Base-by-base conservation (phyloP, 2,797 vertebrate species). In the Nannoperca obscura region DNA sequence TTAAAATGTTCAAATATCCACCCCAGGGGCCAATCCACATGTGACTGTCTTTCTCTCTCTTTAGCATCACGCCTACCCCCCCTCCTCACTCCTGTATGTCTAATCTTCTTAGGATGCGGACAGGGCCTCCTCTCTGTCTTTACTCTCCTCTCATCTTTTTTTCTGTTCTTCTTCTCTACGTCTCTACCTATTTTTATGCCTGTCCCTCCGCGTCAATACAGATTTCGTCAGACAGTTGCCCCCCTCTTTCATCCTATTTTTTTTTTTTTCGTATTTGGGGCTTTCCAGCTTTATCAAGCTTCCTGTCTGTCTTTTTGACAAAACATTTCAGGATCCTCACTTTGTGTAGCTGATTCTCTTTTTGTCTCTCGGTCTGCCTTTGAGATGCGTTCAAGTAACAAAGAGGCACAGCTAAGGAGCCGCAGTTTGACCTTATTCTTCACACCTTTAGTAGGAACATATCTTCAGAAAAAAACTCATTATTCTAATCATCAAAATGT, bases 181-280 rank as follows among this genome's bases (percentile, higher is more conserved):
- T 81, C 89, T 86, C 81, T 53, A 79, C 72, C 75, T 86, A 87
- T 87, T 88, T 88, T 58, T 62, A 80, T 55, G 83, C 79, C 80
- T 83, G 82, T 86, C 86, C 40, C 59, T 89, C 82, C 76, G 62
- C n/a, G 74, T 88, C 86, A 87, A 13, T 65, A 66, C 71, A 80
- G 40, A 92, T 94, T 84, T 86, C 9, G 30, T 89, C 83, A 86
- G 38, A 82, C 65, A 46, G 72, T 78, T 74, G 47, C 70, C 57
- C 64, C 80, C 68, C 58, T 66, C 74, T 80, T 81, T 86, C 32
- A 81, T 80, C 79, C 75, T 68, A 7, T 20, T 76, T 79, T 70
- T 71, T 74, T 40, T 38, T 71, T 74, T 40, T 44, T 46, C 5
- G 36, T 64, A 9, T 77, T 74, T 24, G 30, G 40, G 30, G 36